Conservation (phyloP, 2,113 vertebrate species). For the Eretmochelys imbricata region DNA sequence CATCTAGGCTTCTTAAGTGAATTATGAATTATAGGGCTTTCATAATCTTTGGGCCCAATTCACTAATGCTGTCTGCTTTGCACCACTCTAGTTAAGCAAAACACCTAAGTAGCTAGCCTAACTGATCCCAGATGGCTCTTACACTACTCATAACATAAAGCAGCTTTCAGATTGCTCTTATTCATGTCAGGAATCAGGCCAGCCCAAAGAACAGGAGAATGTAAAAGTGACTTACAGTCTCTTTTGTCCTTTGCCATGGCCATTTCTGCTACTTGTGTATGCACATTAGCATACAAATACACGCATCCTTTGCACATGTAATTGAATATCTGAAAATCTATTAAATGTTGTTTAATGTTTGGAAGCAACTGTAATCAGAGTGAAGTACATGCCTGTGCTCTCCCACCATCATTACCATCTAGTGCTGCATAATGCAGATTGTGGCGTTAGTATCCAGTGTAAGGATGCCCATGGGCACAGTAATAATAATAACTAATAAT, state of each 20-base stretch:
- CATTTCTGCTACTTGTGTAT: not conserved
- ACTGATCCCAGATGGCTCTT: not conserved
- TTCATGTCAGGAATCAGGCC: not conserved
- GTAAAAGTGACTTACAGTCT: not conserved
- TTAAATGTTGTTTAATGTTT: not conserved
- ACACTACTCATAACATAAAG: rapidly evolving
- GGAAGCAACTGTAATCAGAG: not conserved
- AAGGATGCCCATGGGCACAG: not conserved
- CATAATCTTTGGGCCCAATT: not conserved
- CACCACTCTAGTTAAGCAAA: not conserved
- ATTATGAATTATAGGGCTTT: not conserved
- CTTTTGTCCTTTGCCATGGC: not conserved
- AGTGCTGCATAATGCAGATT: not conserved
- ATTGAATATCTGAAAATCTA: not conserved
- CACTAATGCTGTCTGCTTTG: not conserved
- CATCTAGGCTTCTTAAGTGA: not conserved
- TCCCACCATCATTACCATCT: not conserved
- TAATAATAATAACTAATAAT: not conserved
- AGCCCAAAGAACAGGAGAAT: not conserved
- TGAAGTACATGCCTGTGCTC: not conserved
- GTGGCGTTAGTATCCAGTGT: not conserved
- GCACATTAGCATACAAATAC: not conserved
- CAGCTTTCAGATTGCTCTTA: not conserved
- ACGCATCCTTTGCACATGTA: not conserved
- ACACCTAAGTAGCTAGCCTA: rapidly evolving